phyloP scores from a whole-genome alignment of 2,888 invertebrate species.

The Polia nebulosa region DNA sequence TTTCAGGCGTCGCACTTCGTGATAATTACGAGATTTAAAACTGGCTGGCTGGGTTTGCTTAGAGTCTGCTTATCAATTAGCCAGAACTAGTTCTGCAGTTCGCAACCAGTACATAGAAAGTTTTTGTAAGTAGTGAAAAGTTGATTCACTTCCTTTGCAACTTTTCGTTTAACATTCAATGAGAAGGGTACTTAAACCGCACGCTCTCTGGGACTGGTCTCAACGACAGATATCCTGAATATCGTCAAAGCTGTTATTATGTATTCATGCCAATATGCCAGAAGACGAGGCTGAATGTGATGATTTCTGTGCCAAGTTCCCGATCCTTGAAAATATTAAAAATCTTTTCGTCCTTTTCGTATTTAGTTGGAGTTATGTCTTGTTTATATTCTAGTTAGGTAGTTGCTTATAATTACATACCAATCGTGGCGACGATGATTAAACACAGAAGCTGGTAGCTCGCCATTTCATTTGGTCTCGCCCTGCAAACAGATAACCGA shows the following conservation, averaged over 20 bases:
- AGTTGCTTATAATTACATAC: constrained; percentile 72
- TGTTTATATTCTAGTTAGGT: constrained; percentile 30
- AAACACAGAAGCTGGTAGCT: constrained; percentile 78
- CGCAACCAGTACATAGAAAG: constrained; percentile 47
- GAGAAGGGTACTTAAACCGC: neutral
- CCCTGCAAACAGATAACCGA: constrained; percentile 74
- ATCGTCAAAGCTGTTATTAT: constrained; percentile 36
- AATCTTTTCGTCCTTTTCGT: constrained; percentile 17
- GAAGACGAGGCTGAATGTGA: constrained; percentile 43
- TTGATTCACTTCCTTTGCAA: constrained; percentile 23
- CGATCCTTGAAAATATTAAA: constrained; percentile 41
- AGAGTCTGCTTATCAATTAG: constrained; percentile 9
- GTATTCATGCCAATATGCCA: constrained; percentile 45
- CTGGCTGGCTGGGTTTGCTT: neutral
- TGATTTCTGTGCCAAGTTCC: constrained; percentile 63
- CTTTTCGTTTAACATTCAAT: neutral
- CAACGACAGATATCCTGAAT: constrained; percentile 40
- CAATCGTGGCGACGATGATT: constrained; percentile 75
- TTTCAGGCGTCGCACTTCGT: neutral
- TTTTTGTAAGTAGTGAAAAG: constrained; percentile 45
- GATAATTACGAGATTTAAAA: neutral
- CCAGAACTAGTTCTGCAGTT: constrained; percentile 40
- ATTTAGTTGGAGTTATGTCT: constrained; percentile 9
- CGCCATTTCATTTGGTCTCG: constrained; percentile 81
- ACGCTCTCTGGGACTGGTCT: neutral